Evolutionary conservation across 2,888 invertebrate genomes (phyloP).

Genomic region (Aelia acuminata): DNA sequence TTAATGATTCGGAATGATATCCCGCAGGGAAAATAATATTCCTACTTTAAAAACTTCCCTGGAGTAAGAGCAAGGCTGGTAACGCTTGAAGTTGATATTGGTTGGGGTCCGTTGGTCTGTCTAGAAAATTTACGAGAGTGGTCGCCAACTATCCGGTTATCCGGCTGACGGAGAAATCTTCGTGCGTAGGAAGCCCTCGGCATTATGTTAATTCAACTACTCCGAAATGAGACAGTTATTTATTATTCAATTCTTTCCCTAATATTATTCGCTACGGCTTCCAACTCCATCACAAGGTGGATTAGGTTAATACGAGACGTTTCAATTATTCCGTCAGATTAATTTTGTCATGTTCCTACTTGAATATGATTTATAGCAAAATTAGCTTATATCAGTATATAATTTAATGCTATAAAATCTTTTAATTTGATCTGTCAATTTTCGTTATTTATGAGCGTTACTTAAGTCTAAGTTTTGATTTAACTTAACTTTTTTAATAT

Average conservation of each 20-base stretch:
- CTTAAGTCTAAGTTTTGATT: not conserved
- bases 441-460: not conserved
- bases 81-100: not conserved
- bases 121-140: not conserved
- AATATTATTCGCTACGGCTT: not conserved
- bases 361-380: not conserved
- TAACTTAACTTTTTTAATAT: not conserved
- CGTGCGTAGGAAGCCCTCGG: not conserved
- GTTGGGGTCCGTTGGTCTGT: not conserved
- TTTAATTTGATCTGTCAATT: not conserved
- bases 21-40: not conserved
- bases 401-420: too few relatives aligned
- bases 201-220: constrained; percentile 34
- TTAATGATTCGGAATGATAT: not conserved
- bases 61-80: not conserved
- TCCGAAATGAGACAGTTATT: constrained; percentile 14
- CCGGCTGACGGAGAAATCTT: not conserved
- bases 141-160: not conserved
- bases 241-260: constrained; percentile 10
- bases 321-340: not conserved
- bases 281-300: not conserved
- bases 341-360: not conserved
- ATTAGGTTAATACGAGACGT: not conserved
- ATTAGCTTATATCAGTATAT: not conserved
- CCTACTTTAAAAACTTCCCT: not conserved